Base-by-base conservation (phyloP, 2,888 invertebrate genomes). In the Apamea monoglypha region DNA sequence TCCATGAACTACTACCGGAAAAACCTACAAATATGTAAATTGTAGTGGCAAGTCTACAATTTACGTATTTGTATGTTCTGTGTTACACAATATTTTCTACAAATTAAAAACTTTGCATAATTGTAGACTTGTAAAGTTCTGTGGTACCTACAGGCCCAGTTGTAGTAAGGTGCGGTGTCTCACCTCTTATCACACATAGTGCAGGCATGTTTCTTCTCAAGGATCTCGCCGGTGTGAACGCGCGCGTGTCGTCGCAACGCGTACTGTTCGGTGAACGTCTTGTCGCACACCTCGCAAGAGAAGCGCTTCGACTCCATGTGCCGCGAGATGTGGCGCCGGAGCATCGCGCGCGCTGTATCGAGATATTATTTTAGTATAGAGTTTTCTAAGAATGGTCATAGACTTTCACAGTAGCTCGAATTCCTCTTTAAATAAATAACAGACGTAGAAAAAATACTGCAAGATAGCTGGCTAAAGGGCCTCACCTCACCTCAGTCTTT, bases 301-400 rank as follows among this genome's bases (percentile, higher is more conserved):
- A 96, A 96, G 21, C 96, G 96, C 91, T 97, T 97, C 68, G 94
- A 91, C 72, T 95, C 89, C 96, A 97, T 97, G 92, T 97, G 97
- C 0, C 96, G 96, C 71, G 95, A 94, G 14, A 97, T 92, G 91
- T 97, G 97, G 0, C 97, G 95, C 6, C 96, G 96, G 74, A 97
- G 91, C 78, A 93, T 89, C 5, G 92, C 72, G 4, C 82, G 87
- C 0, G 82, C 82, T 81, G 76, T 36, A 59, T 12, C 63, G 14
- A 61, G 25, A 50, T 16, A 21, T 25, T 29, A 66, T 25, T 25
- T 50, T 25, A 32, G 8, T 50, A 21, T 5, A 29, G 50, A 32
- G 12, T 25, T 40, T 29, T 32, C 8, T 56, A 32, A 32, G 25
- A 69, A 56, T 6, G 32, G 32, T 25, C 16, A 25, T 10, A 8